phyloP scores from a whole-genome alignment of 2,888 invertebrate species.

The Nineta flava region DNA sequence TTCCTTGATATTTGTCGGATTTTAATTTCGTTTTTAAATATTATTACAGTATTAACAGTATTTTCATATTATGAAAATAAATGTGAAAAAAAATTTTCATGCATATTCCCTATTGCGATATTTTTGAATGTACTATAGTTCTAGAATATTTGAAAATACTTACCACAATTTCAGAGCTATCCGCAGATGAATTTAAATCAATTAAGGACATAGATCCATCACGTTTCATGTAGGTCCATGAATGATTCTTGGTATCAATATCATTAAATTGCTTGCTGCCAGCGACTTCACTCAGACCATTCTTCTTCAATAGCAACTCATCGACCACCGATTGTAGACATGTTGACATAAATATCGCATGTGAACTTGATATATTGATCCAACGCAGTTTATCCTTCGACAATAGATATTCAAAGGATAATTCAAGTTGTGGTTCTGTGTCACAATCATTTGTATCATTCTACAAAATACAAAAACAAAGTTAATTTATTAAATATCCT shows the following conservation, averaged over 20 bases:
- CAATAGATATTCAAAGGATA: slow-evolving; percentile 91
- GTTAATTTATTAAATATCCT: not conserved
- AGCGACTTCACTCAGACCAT: slow-evolving; percentile 32
- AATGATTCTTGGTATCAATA: slow-evolving; percentile 27
- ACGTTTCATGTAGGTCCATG: slow-evolving; percentile 54
- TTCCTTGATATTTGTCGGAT: no score
- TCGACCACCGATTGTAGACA: slow-evolving; percentile 93
- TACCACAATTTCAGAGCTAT: no score
- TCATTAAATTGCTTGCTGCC: slow-evolving; percentile 14
- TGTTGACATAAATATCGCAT: slow-evolving; percentile 90
- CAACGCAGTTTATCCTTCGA: slow-evolving; percentile 83
- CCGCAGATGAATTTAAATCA: slow-evolving; percentile 29
- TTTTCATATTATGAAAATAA: no score
- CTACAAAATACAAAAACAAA: slow-evolving; percentile 11
- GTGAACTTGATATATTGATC: slow-evolving; percentile 81
- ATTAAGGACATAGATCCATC: slow-evolving; percentile 55
- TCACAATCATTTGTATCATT: slow-evolving; percentile 18
- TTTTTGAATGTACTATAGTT: no score
- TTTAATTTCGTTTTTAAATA: no score
- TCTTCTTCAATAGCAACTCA: slow-evolving; percentile 66
- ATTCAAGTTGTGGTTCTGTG: slow-evolving; percentile 43
- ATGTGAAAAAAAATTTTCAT: no score
- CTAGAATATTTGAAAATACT: no score
- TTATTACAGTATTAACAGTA: no score
- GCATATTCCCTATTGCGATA: no score